Evolutionary conservation across 1,140 invertebrate species (phyloP).

Genomic region (Scaptomyza pallida): DNA sequence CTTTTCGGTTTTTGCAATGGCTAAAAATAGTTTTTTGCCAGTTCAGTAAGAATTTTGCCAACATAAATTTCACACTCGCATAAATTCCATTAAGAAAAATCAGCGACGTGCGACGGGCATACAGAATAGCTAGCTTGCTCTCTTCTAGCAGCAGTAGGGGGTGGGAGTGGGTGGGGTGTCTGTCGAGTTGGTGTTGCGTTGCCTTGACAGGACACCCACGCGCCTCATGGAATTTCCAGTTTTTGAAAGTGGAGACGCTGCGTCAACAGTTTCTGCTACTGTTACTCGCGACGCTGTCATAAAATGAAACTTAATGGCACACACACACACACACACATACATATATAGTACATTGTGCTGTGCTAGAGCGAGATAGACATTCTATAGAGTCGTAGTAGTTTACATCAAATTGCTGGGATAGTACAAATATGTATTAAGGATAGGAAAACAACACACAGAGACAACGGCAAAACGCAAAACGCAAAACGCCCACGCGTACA

Average conservation of each 20-base stretch:
- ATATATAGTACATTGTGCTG: neutral
- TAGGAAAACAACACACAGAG: constrained; percentile 67
- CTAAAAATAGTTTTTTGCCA: constrained; percentile 13
- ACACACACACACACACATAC: constrained; percentile 28
- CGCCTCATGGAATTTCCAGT: constrained; percentile 54
- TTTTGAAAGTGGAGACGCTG: constrained; percentile 75
- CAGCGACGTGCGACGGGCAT: constrained; percentile 77
- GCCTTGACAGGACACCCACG: constrained; percentile 58
- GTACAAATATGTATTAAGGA: constrained; percentile 75
- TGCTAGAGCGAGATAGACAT: constrained; percentile 33
- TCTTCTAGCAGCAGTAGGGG: constrained; percentile 1
- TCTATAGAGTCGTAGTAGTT: constrained; percentile 64
- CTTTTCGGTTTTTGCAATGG: neutral
- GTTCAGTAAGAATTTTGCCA: constrained; percentile 56
- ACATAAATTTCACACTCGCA: constrained; percentile 81
- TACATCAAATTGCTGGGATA: constrained; percentile 64
- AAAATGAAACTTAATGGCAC: constrained; percentile 79
- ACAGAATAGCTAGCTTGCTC: constrained; percentile 42
- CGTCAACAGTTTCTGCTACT: constrained; percentile 73
- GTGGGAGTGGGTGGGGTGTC: neutral
- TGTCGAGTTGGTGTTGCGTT: neutral
- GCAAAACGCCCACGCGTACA: constrained; percentile 64
- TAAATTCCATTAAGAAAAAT: constrained; percentile 82
- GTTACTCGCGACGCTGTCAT: constrained; percentile 64
- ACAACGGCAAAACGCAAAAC: constrained; percentile 30